These are phyloP conservation scores for Mugil cephalus DNA, from an alignment of 2,113 vertebrate species.

Conservation along the genomic window DNA sequence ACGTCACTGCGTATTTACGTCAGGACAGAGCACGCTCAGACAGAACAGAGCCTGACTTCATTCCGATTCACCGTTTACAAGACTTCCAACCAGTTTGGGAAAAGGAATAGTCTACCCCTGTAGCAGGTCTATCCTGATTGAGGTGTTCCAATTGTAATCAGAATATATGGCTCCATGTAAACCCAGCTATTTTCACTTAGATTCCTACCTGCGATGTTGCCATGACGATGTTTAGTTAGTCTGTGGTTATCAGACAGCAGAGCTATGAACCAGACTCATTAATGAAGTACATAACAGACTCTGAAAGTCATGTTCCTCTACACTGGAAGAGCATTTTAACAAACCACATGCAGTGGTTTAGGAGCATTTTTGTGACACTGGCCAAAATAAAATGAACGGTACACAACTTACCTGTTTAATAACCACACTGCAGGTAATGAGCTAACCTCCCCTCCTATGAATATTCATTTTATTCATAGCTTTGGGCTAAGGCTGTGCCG, in stretches of 20 bases:
- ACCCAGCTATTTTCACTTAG: too few species aligned
- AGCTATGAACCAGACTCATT: neutral
- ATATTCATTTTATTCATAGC: conserved; percentile 57
- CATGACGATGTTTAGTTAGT: neutral
- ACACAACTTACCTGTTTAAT: conserved; percentile 24
- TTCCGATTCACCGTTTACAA: too few species aligned
- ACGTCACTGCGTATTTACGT: too few species aligned
- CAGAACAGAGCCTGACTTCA: too few species aligned
- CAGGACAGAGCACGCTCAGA: too few species aligned
- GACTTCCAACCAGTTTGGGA: too few species aligned
- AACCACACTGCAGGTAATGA: conserved; percentile 38
- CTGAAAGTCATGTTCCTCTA: conserved; percentile 14
- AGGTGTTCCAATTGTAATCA: too few species aligned
- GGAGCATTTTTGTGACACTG: conserved; percentile 6
- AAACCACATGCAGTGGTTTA: conserved; percentile 6
- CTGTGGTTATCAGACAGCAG: neutral
- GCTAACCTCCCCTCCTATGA: conserved; percentile 34
- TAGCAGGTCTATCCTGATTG: too few species aligned
- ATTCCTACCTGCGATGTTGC: neutral
- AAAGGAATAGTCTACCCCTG: too few species aligned
- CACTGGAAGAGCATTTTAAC: neutral
- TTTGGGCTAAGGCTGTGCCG: conserved; percentile 43
- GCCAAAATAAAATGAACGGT: conserved; percentile 19
- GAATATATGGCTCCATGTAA: too few species aligned
- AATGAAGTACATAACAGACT: neutral